These are phyloP conservation scores for Glossosoma conforme DNA, from an alignment of 1,140 invertebrate species.

Conservation along the genomic window DNA sequence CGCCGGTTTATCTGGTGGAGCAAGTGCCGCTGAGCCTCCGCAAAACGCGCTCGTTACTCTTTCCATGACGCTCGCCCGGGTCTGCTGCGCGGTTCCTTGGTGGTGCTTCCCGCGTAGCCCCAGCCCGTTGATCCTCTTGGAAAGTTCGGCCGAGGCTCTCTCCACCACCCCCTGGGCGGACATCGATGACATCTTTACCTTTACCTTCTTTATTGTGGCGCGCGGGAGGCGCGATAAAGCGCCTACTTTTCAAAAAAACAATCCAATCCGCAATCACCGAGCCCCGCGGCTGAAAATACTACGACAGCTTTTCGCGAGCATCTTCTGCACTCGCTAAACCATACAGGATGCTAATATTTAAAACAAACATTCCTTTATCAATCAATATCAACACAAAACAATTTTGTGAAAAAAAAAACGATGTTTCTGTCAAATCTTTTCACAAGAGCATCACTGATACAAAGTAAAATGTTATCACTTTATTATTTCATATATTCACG, in stretches of 20 bases:
- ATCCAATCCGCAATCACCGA: background rate
- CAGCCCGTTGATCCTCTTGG: slow-evolving; percentile 80
- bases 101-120: slow-evolving; percentile 68
- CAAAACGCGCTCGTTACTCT: slow-evolving; percentile 79
- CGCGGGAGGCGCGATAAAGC: slow-evolving; percentile 22
- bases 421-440: too few species aligned
- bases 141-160: slow-evolving; percentile 79
- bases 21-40: slow-evolving; percentile 51
- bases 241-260: background rate
- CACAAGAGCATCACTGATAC: too few species aligned
- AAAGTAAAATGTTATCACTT: too few species aligned
- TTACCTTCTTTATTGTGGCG: slow-evolving; percentile 47
- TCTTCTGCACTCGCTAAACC: background rate
- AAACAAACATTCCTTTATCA: too few species aligned
- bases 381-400: too few species aligned
- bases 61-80: slow-evolving; percentile 69
- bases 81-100: slow-evolving; percentile 41
- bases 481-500: too few species aligned
- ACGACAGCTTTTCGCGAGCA: background rate
- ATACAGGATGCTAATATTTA: too few species aligned
- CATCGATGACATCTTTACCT: slow-evolving; percentile 55
- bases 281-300: background rate
- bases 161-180: slow-evolving; percentile 79
- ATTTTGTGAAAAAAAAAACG: too few species aligned
- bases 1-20: slow-evolving; percentile 35